Evolutionary conservation across 1,140 invertebrate genomes (phyloP), one percentile per base, ranked within the genome.

Genomic region (Arion vulgaris): DNA sequence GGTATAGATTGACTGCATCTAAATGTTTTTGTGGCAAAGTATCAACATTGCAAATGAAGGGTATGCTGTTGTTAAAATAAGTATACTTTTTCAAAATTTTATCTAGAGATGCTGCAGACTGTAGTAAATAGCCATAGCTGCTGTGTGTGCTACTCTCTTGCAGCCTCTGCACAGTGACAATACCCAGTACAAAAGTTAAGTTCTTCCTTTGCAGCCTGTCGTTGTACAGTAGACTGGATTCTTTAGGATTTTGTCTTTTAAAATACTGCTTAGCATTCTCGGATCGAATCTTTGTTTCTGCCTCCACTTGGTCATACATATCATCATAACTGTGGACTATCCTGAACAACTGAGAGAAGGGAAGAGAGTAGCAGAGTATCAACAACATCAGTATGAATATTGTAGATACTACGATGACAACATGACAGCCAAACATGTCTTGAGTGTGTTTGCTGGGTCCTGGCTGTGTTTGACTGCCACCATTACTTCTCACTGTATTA

Each of bases 21-120:
- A 53, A 36, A 51, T 80, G 78, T 19, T 19, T 80, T 5, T 28
- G 23, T 71, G 78, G 78, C 11, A 45, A 45, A 4, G 68, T 23
- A 71, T 80, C 78, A 45, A 80, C 78, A 51, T 80, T 80, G 26
- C 78, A 80, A 71, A 80, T 49, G 51, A 80, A 80, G 32, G 66
- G 38, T 5, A 80, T 23, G 32, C 45, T 53, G 39, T n/a, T 80
- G 15, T 80, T 69, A 51, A 80, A 80, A 45, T 71, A 28, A 34
- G 36, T 0, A 51, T 80, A n/a, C 5, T 38, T 1, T 49, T 71
- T 80, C 5, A 80, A 11, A 5, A 80, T 45, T 5, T 23, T n/a
- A 28, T 80, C 78, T 15, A 80, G 28, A 1, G 26, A 23, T 11
- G 66, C 1, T 11, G 66, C 66, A 1, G 78, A 80, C 39, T 69